These are phyloP conservation scores for Grus americana DNA, from an alignment of 2,113 vertebrate species.

Conservation along the genomic window DNA sequence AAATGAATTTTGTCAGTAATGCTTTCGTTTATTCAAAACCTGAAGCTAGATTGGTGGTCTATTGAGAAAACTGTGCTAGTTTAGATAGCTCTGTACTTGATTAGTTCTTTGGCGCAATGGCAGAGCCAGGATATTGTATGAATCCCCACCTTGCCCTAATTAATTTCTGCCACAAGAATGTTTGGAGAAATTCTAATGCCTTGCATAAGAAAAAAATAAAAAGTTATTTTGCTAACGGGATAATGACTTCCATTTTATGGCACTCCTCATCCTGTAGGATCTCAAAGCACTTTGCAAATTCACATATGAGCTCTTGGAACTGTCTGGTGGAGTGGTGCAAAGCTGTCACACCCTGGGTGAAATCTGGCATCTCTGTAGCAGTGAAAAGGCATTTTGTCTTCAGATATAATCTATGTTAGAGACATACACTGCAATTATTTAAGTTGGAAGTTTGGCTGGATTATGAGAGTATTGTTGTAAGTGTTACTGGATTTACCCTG, in stretches of 20 bases:
- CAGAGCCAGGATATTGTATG: constrained; percentile 56
- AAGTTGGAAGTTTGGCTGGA: background rate
- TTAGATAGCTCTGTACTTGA: constrained; percentile 62
- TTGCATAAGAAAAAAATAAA: constrained; percentile 4
- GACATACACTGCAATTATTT: background rate
- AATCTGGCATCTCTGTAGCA: background rate
- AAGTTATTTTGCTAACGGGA: background rate
- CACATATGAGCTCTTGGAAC: background rate
- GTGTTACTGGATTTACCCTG: background rate
- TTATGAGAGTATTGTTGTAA: background rate
- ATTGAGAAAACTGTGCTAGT: constrained; percentile 14
- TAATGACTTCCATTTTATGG: constrained; percentile 54
- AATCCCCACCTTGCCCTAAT: constrained; percentile 59
- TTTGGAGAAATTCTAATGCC: constrained; percentile 38
- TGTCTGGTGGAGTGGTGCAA: background rate
- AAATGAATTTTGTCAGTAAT: background rate
- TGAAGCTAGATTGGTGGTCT: constrained; percentile 66
- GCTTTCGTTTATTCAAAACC: constrained; percentile 55
- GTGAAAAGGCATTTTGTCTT: background rate
- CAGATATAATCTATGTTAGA: background rate
- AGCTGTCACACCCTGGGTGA: background rate
- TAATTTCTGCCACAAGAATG: constrained; percentile 61
- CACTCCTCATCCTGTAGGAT: constrained; percentile 19
- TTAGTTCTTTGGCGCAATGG: constrained; percentile 43
- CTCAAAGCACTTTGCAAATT: background rate